Base-by-base conservation (phyloP, 1,140 invertebrate genomes). In the Panulirus ornatus region DNA sequence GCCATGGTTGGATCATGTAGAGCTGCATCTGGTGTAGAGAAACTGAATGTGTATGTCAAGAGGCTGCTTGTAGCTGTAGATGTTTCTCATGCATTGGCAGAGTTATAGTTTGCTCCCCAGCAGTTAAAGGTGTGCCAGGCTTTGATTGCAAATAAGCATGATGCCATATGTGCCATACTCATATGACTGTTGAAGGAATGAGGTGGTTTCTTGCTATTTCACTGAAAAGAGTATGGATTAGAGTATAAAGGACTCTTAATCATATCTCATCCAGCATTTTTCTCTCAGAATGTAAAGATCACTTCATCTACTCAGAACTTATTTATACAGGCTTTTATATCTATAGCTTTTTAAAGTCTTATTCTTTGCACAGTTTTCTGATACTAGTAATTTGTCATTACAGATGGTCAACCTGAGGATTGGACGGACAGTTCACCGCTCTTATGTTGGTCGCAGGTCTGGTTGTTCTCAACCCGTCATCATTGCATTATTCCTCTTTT, bases 351-450 rank as follows among this genome's bases (percentile, higher is more conserved):
- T 66, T 30, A 30, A 22, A 30, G 16, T 30, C 0, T 3, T 0
- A 30, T 9, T 2, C 30, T 66, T 30, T 66, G 3, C 2, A 6
- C 3, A 22, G 30, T 30, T 8, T 66, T 8, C 11, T 58, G 54
- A 22, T 1, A 30, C 22, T 11, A n/a, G n/a, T 5, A 78, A 22
- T 51, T 19, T 6, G 9, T 22, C 36, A 34, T 8, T 51, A 44
- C 85, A 87, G 85, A 87, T 87, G 85, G 85, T 58, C 51, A 78
- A 27, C 38, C 8, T 47, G 51, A 51, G 85, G 27, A 38, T 87
- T n/a, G 51, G 51, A 38, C 42, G 85, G 36, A 87, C 75, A 27
- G 27, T 87, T n/a, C 85, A 87, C n/a, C 73, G 85, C 16, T 42
- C 85, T 54, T 87, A 87, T 36, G 40, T 87, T 27, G 51, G 85